These are phyloP conservation scores for Cephus pygmeus DNA, from an alignment of 2,888 invertebrate genomes.

Conservation along the genomic window DNA sequence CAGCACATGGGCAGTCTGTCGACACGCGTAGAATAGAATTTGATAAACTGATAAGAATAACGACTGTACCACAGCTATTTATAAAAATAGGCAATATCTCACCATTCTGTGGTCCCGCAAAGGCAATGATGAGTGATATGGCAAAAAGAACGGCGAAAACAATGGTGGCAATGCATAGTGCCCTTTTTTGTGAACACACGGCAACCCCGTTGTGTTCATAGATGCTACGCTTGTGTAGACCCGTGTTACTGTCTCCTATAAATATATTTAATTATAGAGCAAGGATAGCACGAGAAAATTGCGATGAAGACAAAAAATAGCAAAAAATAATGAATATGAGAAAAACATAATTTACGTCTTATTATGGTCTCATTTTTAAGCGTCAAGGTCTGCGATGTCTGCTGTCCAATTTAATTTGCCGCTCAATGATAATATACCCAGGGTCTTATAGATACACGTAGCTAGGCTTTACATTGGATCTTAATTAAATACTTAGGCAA, in stretches of 20 bases:
- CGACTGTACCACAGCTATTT: not conserved
- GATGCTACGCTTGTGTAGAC: constrained; percentile 74
- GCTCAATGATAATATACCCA: not conserved
- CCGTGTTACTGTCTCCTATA: constrained; percentile 74
- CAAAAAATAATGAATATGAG: not conserved
- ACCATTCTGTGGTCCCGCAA: constrained; percentile 90
- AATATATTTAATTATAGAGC: constrained; percentile 27
- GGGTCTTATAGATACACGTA: not conserved
- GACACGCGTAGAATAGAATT: not conserved
- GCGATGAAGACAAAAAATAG: not conserved
- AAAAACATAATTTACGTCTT: not conserved
- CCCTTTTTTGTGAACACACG: constrained; percentile 88
- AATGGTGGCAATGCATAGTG: constrained; percentile 82
- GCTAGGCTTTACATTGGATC: not conserved
- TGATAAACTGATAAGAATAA: not conserved
- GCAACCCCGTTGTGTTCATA: constrained; percentile 83
- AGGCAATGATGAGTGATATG: constrained; percentile 88
- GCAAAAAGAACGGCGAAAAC: constrained; percentile 84
- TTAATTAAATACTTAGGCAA: not conserved
- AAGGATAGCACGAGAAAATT: not conserved
- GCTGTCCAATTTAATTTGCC: not conserved
- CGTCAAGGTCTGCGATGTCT: not conserved
- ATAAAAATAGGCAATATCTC: constrained; percentile 36
- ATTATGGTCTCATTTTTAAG: not conserved
- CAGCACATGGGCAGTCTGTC: constrained; percentile 77